Evolutionary conservation across 64 coral and sea anemone genomes (phyloP).

Genomic region (Dendrophyllia cribrosa): DNA sequence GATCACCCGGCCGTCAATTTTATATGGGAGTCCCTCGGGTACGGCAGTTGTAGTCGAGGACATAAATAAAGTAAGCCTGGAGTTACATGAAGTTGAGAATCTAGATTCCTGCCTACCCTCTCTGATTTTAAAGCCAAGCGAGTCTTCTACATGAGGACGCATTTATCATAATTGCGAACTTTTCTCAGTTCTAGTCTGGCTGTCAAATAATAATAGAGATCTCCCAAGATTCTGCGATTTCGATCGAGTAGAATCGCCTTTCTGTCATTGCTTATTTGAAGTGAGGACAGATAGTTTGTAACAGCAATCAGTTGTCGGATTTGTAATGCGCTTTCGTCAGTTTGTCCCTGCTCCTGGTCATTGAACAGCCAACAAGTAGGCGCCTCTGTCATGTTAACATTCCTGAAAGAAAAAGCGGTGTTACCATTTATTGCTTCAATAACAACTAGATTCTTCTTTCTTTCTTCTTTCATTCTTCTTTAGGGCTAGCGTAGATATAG

Average conservation of each 20-base stretch:
- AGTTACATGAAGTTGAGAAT: too few species aligned
- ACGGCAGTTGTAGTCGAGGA: too few species aligned
- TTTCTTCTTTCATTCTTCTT: too few species aligned
- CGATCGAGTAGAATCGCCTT: background rate
- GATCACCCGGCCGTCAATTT: too few species aligned
- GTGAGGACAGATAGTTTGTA: background rate
- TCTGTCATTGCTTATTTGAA: conserved; percentile 17
- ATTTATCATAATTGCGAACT: background rate
- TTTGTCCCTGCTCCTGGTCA: background rate
- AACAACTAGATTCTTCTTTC: too few species aligned
- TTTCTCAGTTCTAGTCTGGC: background rate
- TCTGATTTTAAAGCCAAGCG: too few species aligned
- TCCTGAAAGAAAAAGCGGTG: background rate
- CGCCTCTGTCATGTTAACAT: background rate
- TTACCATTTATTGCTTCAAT: background rate
- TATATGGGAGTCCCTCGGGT: too few species aligned
- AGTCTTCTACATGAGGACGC: background rate
- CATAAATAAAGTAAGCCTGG: too few species aligned
- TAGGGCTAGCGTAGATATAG: too few species aligned
- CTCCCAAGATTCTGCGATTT: conserved; percentile 34
- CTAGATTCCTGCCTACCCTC: too few species aligned
- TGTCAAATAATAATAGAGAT: background rate
- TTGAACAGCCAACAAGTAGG: conserved; percentile 56
- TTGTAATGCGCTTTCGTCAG: background rate
- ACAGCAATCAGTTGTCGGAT: conserved; percentile 26